phyloP scores from a whole-genome alignment of 1,140 invertebrate species.

The Lepidurus apus region DNA sequence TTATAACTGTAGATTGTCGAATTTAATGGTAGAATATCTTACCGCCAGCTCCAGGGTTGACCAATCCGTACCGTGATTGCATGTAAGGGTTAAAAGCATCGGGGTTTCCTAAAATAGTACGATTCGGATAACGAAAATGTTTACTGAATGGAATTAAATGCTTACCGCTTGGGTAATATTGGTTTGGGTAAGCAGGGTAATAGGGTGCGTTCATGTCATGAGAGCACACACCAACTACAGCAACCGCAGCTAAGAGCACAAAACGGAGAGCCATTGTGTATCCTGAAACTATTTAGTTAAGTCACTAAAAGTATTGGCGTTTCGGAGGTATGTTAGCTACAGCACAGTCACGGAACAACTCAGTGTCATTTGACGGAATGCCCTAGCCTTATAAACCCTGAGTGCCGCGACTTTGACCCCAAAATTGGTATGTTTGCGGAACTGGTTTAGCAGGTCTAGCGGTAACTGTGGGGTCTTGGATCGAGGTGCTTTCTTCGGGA shows the following conservation, averaged over 20 bases:
- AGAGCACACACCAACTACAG: neutral
- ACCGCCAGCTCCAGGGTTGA: no score
- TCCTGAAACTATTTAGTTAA: neutral
- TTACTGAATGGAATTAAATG: no score
- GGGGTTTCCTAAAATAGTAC: no score
- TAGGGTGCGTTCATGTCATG: neutral
- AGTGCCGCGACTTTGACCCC: neutral
- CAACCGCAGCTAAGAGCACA: neutral
- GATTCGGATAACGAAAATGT: no score
- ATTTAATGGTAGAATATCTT: neutral
- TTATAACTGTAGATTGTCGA: neutral
- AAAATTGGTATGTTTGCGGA: neutral
- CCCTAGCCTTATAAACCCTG: neutral
- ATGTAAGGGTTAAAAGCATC: no score
- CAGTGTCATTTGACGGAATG: slow-evolving; percentile 9
- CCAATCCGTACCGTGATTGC: no score
- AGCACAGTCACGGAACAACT: neutral
- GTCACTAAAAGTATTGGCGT: neutral
- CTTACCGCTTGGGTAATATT: no score
- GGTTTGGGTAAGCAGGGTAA: no score
- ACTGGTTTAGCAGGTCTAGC: neutral
- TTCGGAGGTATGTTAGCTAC: neutral
- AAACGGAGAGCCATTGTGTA: neutral
- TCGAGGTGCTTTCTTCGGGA: no score
- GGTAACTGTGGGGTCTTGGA: neutral